Base-by-base conservation (phyloP, 2,888 invertebrate species). In the Euspilapteryx auroguttella region DNA sequence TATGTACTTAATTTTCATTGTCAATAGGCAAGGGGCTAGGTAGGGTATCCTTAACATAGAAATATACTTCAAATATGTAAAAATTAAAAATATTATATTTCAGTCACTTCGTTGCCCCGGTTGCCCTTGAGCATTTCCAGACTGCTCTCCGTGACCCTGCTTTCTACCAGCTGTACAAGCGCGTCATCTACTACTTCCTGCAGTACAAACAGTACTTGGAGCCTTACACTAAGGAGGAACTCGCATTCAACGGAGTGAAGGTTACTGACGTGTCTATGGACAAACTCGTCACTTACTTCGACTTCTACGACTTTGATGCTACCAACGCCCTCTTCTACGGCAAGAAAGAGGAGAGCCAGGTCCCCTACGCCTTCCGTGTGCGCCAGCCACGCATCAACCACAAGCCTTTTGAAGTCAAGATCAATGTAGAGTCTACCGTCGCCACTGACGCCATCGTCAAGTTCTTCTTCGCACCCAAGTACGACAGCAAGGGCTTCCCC, bases 111-210 rank as follows among this genome's bases (percentile, higher is more conserved):
- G 17, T 8, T 17, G 5, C 17, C 5, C 5, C 17, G 17, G 17
- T 17, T 17, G 55, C 71, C 2, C 53, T 81, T 30, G 69, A 80
- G 36, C 69, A 76, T 37, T 73, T 62, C 39, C 64, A 69, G 37
- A 80, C 81, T 4, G 65, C 78, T 37, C 41, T 80, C 44, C 78
- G 82, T 32, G 84, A 85, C 50, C 83, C 84, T n/a, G 69, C 79
- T 28, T 82, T 81, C 71, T 85, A 79, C 48, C 69, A 78, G 30
- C 49, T 83, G 35, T 78, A 78, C 52, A 75, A 79, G 49, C 68
- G 68, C 35, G 54, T 81, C 41, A 37, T 66, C 27, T 45, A 59
- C 32, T 65, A 57, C 35, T 71, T 76, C 61, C 55, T 61, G 40
- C 66, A 69, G 33, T 81, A 78, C 66, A 79, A 79, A 44, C 41